These are phyloP conservation scores for Eurytoma californica DNA, from an alignment of 2,888 invertebrate species.

Conservation along the genomic window DNA sequence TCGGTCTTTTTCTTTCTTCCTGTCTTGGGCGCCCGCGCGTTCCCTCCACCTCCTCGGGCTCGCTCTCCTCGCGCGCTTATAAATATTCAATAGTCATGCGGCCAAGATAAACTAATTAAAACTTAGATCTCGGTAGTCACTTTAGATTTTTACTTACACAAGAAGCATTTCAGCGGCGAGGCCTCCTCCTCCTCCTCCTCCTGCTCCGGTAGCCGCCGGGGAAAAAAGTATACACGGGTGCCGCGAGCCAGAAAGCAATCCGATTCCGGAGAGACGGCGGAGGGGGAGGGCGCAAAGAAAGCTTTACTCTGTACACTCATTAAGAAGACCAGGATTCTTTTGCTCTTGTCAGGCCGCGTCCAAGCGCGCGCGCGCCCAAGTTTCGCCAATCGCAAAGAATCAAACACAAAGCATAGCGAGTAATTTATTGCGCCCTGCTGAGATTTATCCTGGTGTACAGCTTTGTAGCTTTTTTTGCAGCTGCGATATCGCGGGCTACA, in stretches of 20 bases:
- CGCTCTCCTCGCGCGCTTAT: slow-evolving; percentile 65
- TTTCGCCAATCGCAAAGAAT: slow-evolving; percentile 42
- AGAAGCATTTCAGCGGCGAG: slow-evolving; percentile 72
- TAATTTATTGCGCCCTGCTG: slow-evolving; percentile 12
- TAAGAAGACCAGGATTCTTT: slow-evolving; percentile 70
- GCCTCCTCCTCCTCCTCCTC: background rate
- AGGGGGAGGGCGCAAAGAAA: slow-evolving; percentile 68
- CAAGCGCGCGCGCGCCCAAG: background rate
- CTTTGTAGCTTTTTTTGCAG: background rate
- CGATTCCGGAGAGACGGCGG: slow-evolving; percentile 62
- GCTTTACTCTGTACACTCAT: slow-evolving; percentile 75
- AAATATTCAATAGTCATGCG: slow-evolving; percentile 76
- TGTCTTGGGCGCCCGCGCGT: background rate
- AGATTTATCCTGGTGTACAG: slow-evolving; percentile 19
- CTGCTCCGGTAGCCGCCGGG: slow-evolving; percentile 63
- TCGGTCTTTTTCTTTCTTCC: slow-evolving; percentile 52
- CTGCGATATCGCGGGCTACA: too few species aligned
- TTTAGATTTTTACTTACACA: slow-evolving; percentile 76
- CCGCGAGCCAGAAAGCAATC: slow-evolving; percentile 65
- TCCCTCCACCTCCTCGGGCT: slow-evolving; percentile 54
- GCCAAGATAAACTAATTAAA: slow-evolving; percentile 76
- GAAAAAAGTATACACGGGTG: slow-evolving; percentile 72
- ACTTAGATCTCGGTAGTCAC: slow-evolving; percentile 76
- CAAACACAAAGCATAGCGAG: slow-evolving; percentile 27
- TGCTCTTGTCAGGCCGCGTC: slow-evolving; percentile 31